Conservation (phyloP, 2,888 invertebrate genomes). For the Conistra vaccinii region DNA sequence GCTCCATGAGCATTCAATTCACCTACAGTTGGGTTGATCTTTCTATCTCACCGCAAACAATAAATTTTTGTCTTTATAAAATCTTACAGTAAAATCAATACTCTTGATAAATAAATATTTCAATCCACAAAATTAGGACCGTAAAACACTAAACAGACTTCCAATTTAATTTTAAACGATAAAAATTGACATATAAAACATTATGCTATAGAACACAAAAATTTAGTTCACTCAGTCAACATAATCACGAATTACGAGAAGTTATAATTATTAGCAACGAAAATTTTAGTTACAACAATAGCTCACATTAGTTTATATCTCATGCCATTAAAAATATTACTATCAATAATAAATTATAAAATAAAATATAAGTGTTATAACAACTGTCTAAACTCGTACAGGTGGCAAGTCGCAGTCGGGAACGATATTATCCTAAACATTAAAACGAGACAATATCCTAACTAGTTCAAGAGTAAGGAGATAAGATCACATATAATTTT, state of each 20-base stretch:
- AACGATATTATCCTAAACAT: slow-evolving; percentile 55
- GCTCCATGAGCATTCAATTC: slow-evolving; percentile 79
- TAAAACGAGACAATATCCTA: slow-evolving; percentile 57
- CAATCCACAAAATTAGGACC: slow-evolving; percentile 56
- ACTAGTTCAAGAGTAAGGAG: slow-evolving; percentile 48
- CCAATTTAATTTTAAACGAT: slow-evolving; percentile 60
- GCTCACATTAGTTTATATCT: slow-evolving; percentile 63
- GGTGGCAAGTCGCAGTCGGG: slow-evolving; percentile 65
- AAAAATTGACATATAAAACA: slow-evolving; percentile 63
- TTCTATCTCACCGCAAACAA: slow-evolving; percentile 76
- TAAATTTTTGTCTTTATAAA: slow-evolving; percentile 70
- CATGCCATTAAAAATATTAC: slow-evolving; percentile 72
- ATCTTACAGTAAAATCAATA: slow-evolving; percentile 70
- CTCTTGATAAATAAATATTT: slow-evolving; percentile 65
- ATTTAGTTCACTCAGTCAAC: slow-evolving; percentile 71
- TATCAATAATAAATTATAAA: slow-evolving; percentile 63
- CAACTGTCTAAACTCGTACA: slow-evolving; percentile 58
- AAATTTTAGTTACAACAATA: slow-evolving; percentile 66
- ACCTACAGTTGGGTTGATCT: slow-evolving; percentile 68
- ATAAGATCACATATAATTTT: slow-evolving; percentile 59
- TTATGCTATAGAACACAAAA: slow-evolving; percentile 62
- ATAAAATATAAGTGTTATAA: slow-evolving; percentile 61
- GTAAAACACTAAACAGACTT: slow-evolving; percentile 56
- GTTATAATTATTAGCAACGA: slow-evolving; percentile 62
- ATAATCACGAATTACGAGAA: slow-evolving; percentile 59